These are phyloP conservation scores for Leucophora obtusa DNA, from an alignment of 2,888 invertebrate genomes.

Conservation along the genomic window DNA sequence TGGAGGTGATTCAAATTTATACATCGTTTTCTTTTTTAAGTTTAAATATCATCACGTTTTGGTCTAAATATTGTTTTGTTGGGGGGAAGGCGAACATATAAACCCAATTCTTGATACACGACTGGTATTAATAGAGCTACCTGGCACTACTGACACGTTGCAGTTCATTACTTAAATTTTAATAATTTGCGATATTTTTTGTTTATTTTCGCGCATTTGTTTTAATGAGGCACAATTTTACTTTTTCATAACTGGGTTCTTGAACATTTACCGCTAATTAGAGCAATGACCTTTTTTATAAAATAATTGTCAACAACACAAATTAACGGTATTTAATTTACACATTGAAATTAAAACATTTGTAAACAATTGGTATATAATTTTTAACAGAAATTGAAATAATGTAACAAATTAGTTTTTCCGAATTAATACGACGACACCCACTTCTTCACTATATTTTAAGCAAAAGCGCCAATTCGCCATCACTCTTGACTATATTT, in stretches of 20 bases:
- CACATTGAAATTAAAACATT: neutral
- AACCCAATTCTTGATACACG: neutral
- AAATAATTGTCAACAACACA: neutral
- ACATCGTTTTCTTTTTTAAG: neutral
- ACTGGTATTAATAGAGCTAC: slow-evolving; percentile 3
- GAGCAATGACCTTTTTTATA: slow-evolving; percentile 25
- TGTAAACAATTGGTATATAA: neutral
- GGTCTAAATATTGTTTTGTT: neutral
- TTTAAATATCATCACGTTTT: neutral
- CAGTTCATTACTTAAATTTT: slow-evolving; percentile 22
- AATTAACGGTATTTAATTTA: neutral
- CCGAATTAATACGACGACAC: slow-evolving; percentile 7
- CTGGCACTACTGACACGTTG: slow-evolving; percentile 49
- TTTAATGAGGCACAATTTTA: neutral
- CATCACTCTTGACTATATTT: neutral
- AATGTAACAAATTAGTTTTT: neutral
- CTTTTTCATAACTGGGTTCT: slow-evolving; percentile 20
- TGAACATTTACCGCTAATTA: slow-evolving; percentile 22
- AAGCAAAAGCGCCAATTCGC: slow-evolving; percentile 23
- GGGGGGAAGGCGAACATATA: neutral
- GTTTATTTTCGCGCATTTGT: neutral
- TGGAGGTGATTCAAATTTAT: neutral
- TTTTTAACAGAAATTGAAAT: neutral
- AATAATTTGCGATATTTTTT: neutral
- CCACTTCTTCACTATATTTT: slow-evolving; percentile 13